These are phyloP conservation scores for Leptocoma aspasia DNA, from an alignment of 2,113 vertebrate genomes.

Conservation along the genomic window DNA sequence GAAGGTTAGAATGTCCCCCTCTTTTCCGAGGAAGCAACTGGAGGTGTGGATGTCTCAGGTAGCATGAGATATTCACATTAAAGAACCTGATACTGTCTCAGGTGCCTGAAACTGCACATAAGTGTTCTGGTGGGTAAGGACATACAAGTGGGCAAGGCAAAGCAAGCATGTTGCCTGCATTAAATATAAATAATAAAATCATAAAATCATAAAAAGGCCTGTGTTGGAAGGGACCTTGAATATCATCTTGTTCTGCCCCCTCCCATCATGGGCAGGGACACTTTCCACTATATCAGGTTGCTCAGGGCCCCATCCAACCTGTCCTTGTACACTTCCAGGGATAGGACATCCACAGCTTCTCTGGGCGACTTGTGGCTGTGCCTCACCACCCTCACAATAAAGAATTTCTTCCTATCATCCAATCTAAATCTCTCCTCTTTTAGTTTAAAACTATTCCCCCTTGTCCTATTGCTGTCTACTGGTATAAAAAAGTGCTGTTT, in stretches of 20 bases:
- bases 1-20: neutral
- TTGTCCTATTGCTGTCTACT: neutral
- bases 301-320: neutral
- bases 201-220: neutral
- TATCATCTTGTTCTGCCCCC: neutral
- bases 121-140: neutral
- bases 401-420: neutral
- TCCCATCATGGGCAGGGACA: too few species aligned
- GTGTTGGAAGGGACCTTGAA: neutral
- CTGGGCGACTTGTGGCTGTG: neutral
- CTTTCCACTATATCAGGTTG: neutral
- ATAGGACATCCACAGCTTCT: neutral
- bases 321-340: too few species aligned
- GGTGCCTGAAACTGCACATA: neutral
- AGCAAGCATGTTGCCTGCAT: neutral
- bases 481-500: fast-evolving
- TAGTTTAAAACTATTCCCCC: neutral
- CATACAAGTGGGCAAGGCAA: neutral
- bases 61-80: neutral
- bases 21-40: neutral
- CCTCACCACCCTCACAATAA: neutral
- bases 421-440: neutral
- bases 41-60: neutral
- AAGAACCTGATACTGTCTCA: neutral
- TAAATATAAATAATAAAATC: neutral